Conservation (phyloP, 1,140 invertebrate genomes). For the Halesus radiatus region DNA sequence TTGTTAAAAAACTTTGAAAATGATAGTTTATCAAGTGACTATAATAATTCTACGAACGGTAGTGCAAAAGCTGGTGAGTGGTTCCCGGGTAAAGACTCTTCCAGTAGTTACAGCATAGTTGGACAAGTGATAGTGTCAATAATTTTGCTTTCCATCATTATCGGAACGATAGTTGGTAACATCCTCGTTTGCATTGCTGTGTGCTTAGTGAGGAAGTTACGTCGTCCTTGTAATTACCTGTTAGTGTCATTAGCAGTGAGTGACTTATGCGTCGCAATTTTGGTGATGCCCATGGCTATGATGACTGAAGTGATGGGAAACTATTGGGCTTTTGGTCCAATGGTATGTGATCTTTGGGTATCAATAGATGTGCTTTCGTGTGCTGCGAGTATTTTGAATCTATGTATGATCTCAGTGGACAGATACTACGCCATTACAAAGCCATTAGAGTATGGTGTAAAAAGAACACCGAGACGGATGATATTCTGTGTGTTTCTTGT, state of each 20-base stretch:
- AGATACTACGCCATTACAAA: slow-evolving; percentile 93
- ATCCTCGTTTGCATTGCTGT: slow-evolving; percentile 91
- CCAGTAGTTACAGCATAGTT: slow-evolving; percentile 62
- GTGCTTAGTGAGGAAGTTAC: slow-evolving; percentile 87
- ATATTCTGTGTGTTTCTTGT: slow-evolving; percentile 88
- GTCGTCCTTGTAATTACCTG: slow-evolving; percentile 87
- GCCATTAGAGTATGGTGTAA: slow-evolving; percentile 90
- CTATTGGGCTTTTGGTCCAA: slow-evolving; percentile 84
- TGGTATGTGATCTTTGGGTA: slow-evolving; percentile 90
- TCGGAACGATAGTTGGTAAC: slow-evolving; percentile 90
- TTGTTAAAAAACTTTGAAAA: slow-evolving; percentile 26
- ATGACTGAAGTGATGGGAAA: slow-evolving; percentile 84
- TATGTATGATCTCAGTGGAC: slow-evolving; percentile 93
- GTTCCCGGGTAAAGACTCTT: slow-evolving; percentile 63
- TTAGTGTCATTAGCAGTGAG: slow-evolving; percentile 93
- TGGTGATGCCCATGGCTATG: slow-evolving; percentile 90
- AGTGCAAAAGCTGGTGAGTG: slow-evolving; percentile 60
- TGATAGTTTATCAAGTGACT: slow-evolving; percentile 60
- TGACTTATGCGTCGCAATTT: slow-evolving; percentile 85
- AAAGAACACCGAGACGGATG: slow-evolving; percentile 87
- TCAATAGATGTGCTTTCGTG: slow-evolving; percentile 86
- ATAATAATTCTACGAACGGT: slow-evolving; percentile 64
- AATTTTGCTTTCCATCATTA: slow-evolving; percentile 81
- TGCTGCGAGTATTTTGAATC: slow-evolving; percentile 92
- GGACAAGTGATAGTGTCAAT: slow-evolving; percentile 78